phyloP scores from a whole-genome alignment of 1,140 invertebrate species.

The Microplitis demolitor region DNA sequence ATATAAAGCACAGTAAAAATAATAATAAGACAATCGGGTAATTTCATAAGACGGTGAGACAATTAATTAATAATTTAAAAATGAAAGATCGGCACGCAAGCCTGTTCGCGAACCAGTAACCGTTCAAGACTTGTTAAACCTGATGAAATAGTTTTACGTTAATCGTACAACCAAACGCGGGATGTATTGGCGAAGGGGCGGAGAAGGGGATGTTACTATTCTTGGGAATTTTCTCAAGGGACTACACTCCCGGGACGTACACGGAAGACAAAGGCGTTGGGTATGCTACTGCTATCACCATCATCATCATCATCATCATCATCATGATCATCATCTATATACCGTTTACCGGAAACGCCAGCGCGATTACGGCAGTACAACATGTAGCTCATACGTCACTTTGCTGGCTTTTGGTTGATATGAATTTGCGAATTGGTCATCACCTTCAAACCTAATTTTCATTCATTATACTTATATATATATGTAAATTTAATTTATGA shows the following conservation, averaged over 20 bases:
- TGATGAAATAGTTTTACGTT: constrained; percentile 50
- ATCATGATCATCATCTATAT: constrained; percentile 29
- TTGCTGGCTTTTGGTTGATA: constrained; percentile 13
- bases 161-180: constrained; percentile 40
- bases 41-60: constrained; percentile 16
- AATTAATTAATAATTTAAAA: constrained; percentile 21
- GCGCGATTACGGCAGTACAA: constrained; percentile 22
- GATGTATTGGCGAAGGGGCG: neutral
- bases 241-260: neutral
- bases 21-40: neutral
- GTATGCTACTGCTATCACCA: too few species aligned
- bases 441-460: constrained; percentile 11
- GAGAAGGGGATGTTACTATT: constrained; percentile 33
- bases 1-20: too few species aligned
- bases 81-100: neutral
- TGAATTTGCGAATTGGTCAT: neutral
- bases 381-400: constrained; percentile 26
- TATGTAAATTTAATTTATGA: neutral
- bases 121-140: neutral
- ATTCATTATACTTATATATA: neutral
- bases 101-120: neutral
- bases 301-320: neutral
- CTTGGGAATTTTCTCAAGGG: constrained; percentile 58
- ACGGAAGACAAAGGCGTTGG: constrained; percentile 18
- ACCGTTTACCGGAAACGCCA: constrained; percentile 56